Evolutionary conservation across 2,888 invertebrate species (phyloP).

Genomic region (Tricholauxania praeusta): DNA sequence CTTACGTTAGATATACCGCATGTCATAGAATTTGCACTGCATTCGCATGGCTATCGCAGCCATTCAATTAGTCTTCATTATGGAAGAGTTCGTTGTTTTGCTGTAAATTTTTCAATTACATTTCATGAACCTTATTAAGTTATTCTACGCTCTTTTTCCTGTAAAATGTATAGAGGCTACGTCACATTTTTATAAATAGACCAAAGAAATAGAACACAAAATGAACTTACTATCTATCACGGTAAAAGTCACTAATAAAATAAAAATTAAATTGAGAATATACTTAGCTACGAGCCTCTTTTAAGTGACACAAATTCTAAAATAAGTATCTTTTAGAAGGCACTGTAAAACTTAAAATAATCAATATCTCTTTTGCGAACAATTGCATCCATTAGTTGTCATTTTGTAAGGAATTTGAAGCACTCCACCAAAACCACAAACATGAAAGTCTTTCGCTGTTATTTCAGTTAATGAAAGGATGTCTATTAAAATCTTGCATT

Average conservation of each 20-base stretch:
- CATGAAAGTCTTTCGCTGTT: no score
- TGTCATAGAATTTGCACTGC: not conserved
- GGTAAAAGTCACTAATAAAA: not conserved
- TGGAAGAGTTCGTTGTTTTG: not conserved
- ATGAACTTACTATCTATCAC: not conserved
- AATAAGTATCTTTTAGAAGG: no score
- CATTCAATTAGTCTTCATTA: slow-evolving; percentile 26
- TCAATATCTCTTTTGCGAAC: no score
- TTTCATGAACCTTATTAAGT: slow-evolving; percentile 35
- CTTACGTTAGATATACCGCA: not conserved
- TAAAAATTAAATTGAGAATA: not conserved
- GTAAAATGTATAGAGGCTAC: not conserved
- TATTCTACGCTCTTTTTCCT: not conserved
- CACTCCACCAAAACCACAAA: no score
- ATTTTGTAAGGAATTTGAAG: not conserved
- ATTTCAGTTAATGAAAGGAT: no score
- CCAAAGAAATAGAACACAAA: not conserved
- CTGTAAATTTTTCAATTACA: slow-evolving; percentile 29
- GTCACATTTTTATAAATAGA: not conserved
- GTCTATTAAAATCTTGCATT: no score
- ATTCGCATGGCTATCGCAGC: slow-evolving; percentile 11
- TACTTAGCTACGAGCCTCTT: no score
- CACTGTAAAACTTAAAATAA: no score
- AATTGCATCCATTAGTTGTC: not conserved
- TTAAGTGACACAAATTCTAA: no score